phyloP scores from a whole-genome alignment of 2,113 vertebrate species.

The Crotalus viridis region DNA sequence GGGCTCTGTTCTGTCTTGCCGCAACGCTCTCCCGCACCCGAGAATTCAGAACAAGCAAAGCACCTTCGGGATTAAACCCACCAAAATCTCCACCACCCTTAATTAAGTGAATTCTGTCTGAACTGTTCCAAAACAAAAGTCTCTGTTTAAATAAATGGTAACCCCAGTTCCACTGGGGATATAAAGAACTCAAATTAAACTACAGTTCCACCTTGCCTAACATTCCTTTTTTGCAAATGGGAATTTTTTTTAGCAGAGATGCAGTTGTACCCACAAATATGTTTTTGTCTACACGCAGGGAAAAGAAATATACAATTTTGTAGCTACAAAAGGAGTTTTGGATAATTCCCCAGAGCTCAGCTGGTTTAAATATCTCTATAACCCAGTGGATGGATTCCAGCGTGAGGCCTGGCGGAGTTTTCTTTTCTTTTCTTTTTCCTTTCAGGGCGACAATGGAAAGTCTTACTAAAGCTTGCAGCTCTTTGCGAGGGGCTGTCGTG shows the following conservation, averaged over 20 bases:
- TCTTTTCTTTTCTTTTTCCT: not conserved
- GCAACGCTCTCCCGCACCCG: not conserved
- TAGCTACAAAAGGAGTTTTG: not conserved
- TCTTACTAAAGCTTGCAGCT: not conserved
- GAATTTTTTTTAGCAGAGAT: not conserved
- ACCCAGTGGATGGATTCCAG: not conserved
- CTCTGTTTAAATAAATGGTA: not conserved
- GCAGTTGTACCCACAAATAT: not conserved
- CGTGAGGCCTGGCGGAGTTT: not conserved
- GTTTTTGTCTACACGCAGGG: not conserved
- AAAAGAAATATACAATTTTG: not conserved
- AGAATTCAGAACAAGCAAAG: not conserved
- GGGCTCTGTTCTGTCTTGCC: not conserved
- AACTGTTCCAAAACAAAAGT: not conserved
- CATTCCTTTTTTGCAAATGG: not conserved
- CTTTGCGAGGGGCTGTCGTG: conserved; percentile 19
- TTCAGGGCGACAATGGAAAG: not conserved
- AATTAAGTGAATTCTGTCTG: not conserved
- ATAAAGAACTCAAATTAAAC: not conserved
- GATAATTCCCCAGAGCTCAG: not conserved
- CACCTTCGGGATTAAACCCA: not conserved
- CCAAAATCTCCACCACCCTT: not conserved
- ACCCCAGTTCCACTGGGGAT: not conserved
- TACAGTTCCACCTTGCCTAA: not conserved
- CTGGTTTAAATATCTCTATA: not conserved